phyloP scores from a whole-genome alignment of 2,888 invertebrate species.

The Epistrophe grossulariae region DNA sequence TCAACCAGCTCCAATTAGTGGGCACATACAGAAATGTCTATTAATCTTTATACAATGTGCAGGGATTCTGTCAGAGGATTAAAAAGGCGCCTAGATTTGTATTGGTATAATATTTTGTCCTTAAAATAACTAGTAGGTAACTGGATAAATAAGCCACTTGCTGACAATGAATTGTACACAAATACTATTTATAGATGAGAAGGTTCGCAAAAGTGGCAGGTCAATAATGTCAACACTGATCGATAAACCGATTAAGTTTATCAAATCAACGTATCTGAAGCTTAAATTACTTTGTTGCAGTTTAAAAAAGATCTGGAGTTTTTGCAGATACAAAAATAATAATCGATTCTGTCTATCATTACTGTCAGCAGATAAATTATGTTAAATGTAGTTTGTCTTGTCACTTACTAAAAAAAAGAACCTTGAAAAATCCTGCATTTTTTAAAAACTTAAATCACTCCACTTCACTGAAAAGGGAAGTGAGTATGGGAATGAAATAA shows the following conservation, averaged over 20 bases:
- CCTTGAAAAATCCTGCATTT: not conserved
- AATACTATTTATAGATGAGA: slow-evolving; percentile 36
- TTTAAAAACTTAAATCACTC: too few relatives aligned
- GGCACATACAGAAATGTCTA: slow-evolving; percentile 58
- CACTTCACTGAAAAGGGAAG: too few relatives aligned
- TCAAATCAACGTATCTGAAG: slow-evolving; percentile 27
- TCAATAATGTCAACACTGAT: slow-evolving; percentile 35
- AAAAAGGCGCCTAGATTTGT: slow-evolving; percentile 15
- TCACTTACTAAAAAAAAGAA: not conserved
- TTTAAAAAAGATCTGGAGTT: slow-evolving; percentile 39
- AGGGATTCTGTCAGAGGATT: slow-evolving; percentile 64
- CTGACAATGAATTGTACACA: not conserved
- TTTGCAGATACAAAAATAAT: not conserved
- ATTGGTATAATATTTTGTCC: not conserved
- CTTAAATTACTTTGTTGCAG: slow-evolving; percentile 55
- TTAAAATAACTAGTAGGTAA: slow-evolving; percentile 35
- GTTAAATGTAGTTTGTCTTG: not conserved
- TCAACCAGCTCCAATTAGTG: slow-evolving; percentile 70
- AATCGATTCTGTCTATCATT: not conserved
- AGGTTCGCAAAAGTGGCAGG: slow-evolving; percentile 34
- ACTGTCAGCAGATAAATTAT: not conserved
- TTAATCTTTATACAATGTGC: slow-evolving; percentile 72
- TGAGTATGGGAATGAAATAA: too few relatives aligned
- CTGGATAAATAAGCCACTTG: slow-evolving; percentile 29
- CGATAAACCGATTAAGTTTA: slow-evolving; percentile 62